Evolutionary conservation across 2,113 vertebrate species (phyloP), one percentile per base, ranked within the genome.

Genomic region (Colossoma macropomum): DNA sequence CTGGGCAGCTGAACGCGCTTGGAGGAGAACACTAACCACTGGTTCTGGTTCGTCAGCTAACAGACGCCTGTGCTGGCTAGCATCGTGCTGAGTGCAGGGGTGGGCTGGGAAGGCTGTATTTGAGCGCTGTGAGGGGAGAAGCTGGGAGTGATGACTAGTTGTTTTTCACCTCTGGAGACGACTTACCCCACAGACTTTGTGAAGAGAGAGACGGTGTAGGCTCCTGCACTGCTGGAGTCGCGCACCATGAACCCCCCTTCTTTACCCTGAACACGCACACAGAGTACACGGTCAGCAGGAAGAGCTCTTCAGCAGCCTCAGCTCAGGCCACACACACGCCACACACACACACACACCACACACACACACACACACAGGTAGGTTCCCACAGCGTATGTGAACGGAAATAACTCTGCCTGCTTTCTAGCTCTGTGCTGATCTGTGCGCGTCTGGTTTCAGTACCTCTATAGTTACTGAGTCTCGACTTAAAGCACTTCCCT

Each of bases 211-310:
- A 99, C 96, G 0, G 97, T 99, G 88, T 97, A 98, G 23, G 96
- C 84, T 77, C 96, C 96, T 1, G 92, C 87, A 34, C 95, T 96
- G 86, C 97, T 99, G 80, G 97, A 99, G 82, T 98, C 95, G 84
- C 98, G 95, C 79, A 99, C 97, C 69, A 99, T 94, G 92, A 98
- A 99, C 11, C 95, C 95, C 41, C 98, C 98, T 90, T 98, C 98
- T 95, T 97, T 99, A 90, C 96, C 96, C 98, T 99, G 86, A 50
- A 75, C 52, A 79, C 75, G 69, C 48, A 60, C 60, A 68, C 28
- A 75, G 30, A 56, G 32, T 27, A 75, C 45, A 75, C 62, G 66
- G 16, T 30, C 73, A 75, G 25, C 50, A 62, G 9, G n/a, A 25
- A 13, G n/a, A 13, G 21, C 23, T 25, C 50, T 17, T 1, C 50